Percentiles rank a stretch among this genome's conserved stretches.
These are phyloP conservation scores for Cephus cinctus DNA, from an alignment of 1,140 invertebrate species.

Conservation along the genomic window DNA sequence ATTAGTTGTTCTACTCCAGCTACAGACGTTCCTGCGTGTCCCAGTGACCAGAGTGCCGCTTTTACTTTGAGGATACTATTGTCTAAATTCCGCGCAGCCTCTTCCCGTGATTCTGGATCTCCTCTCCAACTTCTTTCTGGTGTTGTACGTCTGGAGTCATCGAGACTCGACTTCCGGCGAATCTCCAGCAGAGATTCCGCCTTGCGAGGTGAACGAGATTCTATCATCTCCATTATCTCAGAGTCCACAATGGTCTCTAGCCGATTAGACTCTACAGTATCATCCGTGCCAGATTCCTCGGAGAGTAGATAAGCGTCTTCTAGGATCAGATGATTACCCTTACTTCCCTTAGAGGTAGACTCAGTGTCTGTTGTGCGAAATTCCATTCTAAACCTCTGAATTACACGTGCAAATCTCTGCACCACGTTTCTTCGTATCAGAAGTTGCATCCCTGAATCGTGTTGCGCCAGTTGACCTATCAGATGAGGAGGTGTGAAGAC, in stretches of 20 bases:
- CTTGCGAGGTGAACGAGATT: conserved; percentile 26
- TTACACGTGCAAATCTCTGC: conserved; percentile 40
- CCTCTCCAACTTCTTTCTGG: conserved; percentile 43
- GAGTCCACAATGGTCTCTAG: conserved; percentile 51
- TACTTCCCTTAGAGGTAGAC: conserved; percentile 22
- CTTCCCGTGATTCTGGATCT: conserved; percentile 32
- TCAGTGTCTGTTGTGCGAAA: conserved; percentile 26
- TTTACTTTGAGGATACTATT: conserved; percentile 76
- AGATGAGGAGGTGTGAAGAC: conserved; percentile 81
- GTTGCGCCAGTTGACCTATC: conserved; percentile 83
- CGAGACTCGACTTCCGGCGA: conserved; percentile 42
- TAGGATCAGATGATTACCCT: conserved; percentile 22
- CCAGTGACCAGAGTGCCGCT: conserved; percentile 85
- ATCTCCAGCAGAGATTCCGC: conserved; percentile 34
- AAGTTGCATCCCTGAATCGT: conserved; percentile 70
- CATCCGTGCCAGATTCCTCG: conserved; percentile 35
- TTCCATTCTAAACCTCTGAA: conserved; percentile 45
- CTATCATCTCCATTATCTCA: conserved; percentile 36
- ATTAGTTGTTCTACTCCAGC: conserved; percentile 73
- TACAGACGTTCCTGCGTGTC: conserved; percentile 76
- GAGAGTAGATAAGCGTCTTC: conserved; percentile 36
- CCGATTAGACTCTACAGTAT: conserved; percentile 32
- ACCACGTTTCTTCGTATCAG: conserved; percentile 55
- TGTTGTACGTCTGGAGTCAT: conserved; percentile 46
- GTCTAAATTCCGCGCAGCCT: conserved; percentile 18